Evolutionary conservation across 2,113 vertebrate species (phyloP), one percentile per base, ranked within the genome.

Genomic region (Pseudorasbora parva): DNA sequence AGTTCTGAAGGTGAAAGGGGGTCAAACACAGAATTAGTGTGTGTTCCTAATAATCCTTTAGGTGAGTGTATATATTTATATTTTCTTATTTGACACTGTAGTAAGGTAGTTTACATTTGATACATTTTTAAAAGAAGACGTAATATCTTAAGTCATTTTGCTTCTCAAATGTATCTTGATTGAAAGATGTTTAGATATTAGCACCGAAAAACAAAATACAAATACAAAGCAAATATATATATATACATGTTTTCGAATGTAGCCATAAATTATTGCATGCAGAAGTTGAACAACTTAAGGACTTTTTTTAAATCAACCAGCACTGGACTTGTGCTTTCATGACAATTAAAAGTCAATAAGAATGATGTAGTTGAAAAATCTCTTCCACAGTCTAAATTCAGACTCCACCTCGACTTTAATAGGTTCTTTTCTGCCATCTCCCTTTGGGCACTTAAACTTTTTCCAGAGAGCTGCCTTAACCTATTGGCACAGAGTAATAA

Each of bases 401-500:
- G 77, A 43, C 43, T 78, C 23, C 64, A 21, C 64, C 30, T 21
- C 33, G 59, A 62, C 57, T 47, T 47, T 60, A 78, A 62, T 62
- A 64, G 41, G n/a, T 64, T 78, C 14, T 64, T 64, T 23, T 57
- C 10, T 57, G 9, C 49, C 30, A 0, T 74, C 45, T 23, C 54
- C 76, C 59, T 62, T 59, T 62, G 41, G 56, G 77, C 56, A 25
- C 30, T 60, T 57, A 60, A 23, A 78, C 15, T 64, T 64, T 78
- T 73, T 78, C 15, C 77, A 27, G 45, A 62, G 41, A 25, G 4
- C 14, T 17, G 14, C 7, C 56, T 62, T 33, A 60, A 45, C 57
- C 74, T 57, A 69, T 76, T 57, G 51, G 49, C 74, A 23, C 21
- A 43, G 8, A 27, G 37, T 45, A 77, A 84, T 51, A 78, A 60